Evolutionary conservation across 2,888 invertebrate species (phyloP), one percentile per base, ranked within the genome.

Genomic region (Chymomyza fuscimana): DNA sequence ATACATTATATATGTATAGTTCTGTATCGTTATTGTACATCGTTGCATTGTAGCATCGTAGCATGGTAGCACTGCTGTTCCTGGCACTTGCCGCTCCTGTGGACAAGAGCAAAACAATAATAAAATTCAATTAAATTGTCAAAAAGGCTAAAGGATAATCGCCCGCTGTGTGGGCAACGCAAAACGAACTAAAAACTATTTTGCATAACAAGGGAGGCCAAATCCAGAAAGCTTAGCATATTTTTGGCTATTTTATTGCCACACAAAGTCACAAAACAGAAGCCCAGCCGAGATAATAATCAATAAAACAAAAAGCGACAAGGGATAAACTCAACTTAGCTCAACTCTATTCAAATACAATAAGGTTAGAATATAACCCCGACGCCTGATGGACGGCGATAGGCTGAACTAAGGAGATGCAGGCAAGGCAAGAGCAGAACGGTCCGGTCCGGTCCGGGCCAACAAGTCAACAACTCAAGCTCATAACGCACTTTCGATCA

Each of bases 111-210:
- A 75, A 61, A 74, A 70, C 72, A 76, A 75, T 70, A 86, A 79
- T 73, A 72, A 81, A 86, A 82, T 82, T 84, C 76, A 78, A 84
- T 86, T 86, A 79, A 81, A 82, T 69, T 76, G 70, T 62, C 46
- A 74, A 74, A 66, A 36, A 58, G 56, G 12, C 61, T 32, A 71
- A 63, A 67, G 67, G 65, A 72, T 72, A 63, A 76, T 70, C 63
- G 59, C 67, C 22, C 58, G 22, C 22, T 58, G 58, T 58, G 58
- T 58, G 58, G 22, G 15, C 22, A 19, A 16, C 10, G 16, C 52
- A 19, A 54, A 16, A 19, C 52, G 52, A 25, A 19, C 22, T 58
- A 25, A 25, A 19, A 58, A 58, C 58, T 58, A 58, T 58, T 58
- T 58, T 60, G 60, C n/a, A 60, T 36, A 36, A 15, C 32, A 60